These are phyloP conservation scores for Pelecanus crispus DNA, from an alignment of 2,113 vertebrate species.

Conservation along the genomic window DNA sequence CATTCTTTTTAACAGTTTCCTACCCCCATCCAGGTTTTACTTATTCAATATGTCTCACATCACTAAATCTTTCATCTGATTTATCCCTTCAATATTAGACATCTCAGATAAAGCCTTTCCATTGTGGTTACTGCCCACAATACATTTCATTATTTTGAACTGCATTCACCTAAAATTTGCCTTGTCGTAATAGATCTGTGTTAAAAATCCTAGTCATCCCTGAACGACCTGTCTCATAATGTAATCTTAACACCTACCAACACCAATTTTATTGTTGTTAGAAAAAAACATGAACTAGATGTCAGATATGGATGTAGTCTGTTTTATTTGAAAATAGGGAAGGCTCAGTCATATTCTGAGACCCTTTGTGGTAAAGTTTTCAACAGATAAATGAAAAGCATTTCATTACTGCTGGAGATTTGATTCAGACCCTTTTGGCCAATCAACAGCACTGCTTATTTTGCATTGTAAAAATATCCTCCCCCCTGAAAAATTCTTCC, in stretches of 20 bases:
- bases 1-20: not conserved
- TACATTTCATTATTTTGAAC: not conserved
- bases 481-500: not conserved
- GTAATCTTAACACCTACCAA: not conserved
- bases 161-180: not conserved
- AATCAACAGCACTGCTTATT: not conserved
- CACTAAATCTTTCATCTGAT: not conserved
- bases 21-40: not conserved
- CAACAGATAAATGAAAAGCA: not conserved
- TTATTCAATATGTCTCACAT: not conserved
- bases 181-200: not conserved
- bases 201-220: not conserved
- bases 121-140: not conserved
- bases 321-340: not conserved
- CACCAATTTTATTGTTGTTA: not conserved
- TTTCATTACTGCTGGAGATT: not conserved
- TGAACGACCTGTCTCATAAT: not conserved
- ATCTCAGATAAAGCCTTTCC: not conserved
- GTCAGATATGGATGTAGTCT: not conserved
- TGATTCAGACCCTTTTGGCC: not conserved
- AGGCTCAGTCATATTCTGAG: not conserved
- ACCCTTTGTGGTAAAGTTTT: not conserved
- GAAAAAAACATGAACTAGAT: not conserved
- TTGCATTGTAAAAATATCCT: not conserved
- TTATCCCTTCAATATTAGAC: not conserved